These are phyloP conservation scores for Carassius auratus DNA, from an alignment of 2,113 vertebrate genomes.

Conservation along the genomic window DNA sequence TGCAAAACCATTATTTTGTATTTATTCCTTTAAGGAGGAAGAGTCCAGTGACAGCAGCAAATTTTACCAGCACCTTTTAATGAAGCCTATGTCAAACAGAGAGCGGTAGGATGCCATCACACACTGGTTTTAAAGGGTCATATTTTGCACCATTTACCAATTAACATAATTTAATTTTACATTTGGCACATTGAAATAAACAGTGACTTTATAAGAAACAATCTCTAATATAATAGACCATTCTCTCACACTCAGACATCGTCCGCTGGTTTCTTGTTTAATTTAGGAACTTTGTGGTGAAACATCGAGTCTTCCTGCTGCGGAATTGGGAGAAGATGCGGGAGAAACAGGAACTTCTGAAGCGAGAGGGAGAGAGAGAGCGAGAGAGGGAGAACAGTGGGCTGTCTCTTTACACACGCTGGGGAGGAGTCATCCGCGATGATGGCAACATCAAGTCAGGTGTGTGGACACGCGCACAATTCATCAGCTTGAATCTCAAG, in stretches of 20 bases:
- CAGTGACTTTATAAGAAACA: background rate
- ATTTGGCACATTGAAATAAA: background rate
- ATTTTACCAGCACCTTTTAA: slow-evolving; percentile 89
- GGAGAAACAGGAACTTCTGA: slow-evolving; percentile 92
- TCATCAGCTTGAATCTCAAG: background rate
- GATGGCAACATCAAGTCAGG: slow-evolving; percentile 98
- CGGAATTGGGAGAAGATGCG: slow-evolving; percentile 97
- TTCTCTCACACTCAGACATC: background rate
- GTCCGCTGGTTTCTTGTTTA: background rate
- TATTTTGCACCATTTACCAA: background rate
- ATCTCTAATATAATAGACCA: background rate
- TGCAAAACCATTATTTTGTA: background rate
- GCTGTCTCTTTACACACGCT: slow-evolving; percentile 86
- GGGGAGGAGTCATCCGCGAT: slow-evolving; percentile 92
- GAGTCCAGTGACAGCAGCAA: slow-evolving; percentile 85
- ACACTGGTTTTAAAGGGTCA: background rate
- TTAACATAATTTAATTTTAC: background rate
- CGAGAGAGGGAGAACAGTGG: slow-evolving; percentile 72
- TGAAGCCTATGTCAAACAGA: slow-evolving; percentile 99
- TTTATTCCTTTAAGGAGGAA: slow-evolving; percentile 70
- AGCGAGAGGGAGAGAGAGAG: slow-evolving; percentile 83
- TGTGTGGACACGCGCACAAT: slow-evolving; percentile 56
- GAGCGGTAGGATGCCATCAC: slow-evolving; percentile 79
- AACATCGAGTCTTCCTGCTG: slow-evolving; percentile 92
- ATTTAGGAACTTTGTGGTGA: slow-evolving; percentile 93